Evolutionary conservation across 2,113 vertebrate species (phyloP), one percentile per base, ranked within the genome.

Genomic region (Hystrix cristata): DNA sequence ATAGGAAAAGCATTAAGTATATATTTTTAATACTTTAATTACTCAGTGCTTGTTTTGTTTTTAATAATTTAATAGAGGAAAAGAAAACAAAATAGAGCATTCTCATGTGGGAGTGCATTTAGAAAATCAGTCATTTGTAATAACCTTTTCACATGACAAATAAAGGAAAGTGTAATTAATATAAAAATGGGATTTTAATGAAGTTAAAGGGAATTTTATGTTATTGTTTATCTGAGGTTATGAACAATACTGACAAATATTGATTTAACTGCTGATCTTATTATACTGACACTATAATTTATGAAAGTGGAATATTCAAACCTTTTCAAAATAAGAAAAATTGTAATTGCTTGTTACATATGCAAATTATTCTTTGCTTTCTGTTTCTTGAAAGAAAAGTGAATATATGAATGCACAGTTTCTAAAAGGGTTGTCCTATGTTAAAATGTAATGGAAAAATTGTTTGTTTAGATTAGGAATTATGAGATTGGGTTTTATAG

Each of bases 41-140:
- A 57, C 87, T 69, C 81, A 98, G 81, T 62, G 29, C 51, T 78
- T 97, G 67, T 81, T 88, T 95, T 90, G 46, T 81, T 92, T 95
- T 96, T 98, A 98, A 95, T 97, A 97, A 97, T 94, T 97, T 87
- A 98, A 91, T 14, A n/a, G 38, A 27, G 62, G 19, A 94, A 94
- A 82, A 87, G 59, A 97, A 96, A 86, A 95, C 12, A 94, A 92
- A 91, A 71, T 74, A 87, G 74, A 87, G 4, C 31, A 81, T 86
- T 60, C 38, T 90, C 95, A 88, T 34, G 12, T 81, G 13, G 69
- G 51, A 97, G 59, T 91, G 25, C 83, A 74, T 86, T 91, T 79
- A 97, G 76, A 14, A 97, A 89, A 89, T 55, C 7, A 91, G 55
- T 97, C 80, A 31, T 92, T 96, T 94, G 21, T 0, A 81, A 25